phyloP scores from a whole-genome alignment of 2,113 vertebrate species.

The Salvelinus sp. region DNA sequence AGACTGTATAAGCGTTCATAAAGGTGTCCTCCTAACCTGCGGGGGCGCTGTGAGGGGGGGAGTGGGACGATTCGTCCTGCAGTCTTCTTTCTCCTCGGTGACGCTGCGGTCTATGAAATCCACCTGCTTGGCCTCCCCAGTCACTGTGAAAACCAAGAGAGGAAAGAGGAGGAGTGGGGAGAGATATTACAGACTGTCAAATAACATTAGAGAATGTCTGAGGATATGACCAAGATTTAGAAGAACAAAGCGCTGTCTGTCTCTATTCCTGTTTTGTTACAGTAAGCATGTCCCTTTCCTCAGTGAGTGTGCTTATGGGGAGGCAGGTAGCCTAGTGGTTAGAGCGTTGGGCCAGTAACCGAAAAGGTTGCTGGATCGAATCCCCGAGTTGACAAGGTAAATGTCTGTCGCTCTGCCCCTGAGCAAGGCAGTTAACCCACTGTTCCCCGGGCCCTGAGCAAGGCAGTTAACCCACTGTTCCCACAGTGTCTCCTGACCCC shows the following conservation, averaged over 20 bases:
- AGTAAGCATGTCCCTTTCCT: neutral
- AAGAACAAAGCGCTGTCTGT: neutral
- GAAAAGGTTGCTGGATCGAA: too few relatives aligned
- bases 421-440: too few relatives aligned
- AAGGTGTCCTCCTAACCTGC: conserved; percentile 48
- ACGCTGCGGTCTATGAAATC: conserved; percentile 80
- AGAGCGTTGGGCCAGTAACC: too few relatives aligned
- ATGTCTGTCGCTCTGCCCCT: too few relatives aligned
- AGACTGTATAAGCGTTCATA: too few relatives aligned
- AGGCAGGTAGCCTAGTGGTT: too few relatives aligned
- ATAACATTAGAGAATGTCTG: neutral
- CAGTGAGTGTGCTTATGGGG: too few relatives aligned
- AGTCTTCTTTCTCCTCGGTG: conserved; percentile 75
- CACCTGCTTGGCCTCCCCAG: conserved; percentile 75
- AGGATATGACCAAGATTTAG: conserved; percentile 1
- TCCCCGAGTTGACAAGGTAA: too few relatives aligned
- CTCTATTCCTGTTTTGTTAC: conserved; percentile 17
- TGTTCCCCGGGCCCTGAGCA: too few relatives aligned
- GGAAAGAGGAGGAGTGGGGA: too few relatives aligned
- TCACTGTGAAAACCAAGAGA: conserved; percentile 52
- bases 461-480: too few relatives aligned
- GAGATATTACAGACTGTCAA: neutral
- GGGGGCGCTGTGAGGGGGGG: conserved; percentile 29
- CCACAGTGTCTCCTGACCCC: too few relatives aligned
- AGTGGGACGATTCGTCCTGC: conserved; percentile 21